These are phyloP conservation scores for Alosa sapidissima DNA, from an alignment of 2,797 vertebrate genomes.

Conservation along the genomic window DNA sequence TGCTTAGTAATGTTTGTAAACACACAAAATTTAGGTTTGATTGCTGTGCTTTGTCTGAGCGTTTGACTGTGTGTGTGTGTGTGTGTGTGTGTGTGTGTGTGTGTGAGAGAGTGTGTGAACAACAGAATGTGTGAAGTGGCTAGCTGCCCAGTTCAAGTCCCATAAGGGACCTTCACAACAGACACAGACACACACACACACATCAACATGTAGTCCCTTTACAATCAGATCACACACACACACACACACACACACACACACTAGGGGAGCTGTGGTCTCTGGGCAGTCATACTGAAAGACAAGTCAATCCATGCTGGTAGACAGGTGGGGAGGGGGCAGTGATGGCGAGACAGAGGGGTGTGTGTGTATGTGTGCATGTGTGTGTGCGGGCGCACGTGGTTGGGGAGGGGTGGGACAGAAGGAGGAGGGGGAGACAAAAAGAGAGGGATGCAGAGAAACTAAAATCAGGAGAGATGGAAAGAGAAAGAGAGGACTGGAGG, in stretches of 20 bases:
- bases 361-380: not conserved
- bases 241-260: constrained; percentile 20
- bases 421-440: not conserved
- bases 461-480: not conserved
- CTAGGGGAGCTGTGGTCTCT: constrained; percentile 63
- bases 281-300: constrained; percentile 63
- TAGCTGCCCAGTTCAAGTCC: not conserved
- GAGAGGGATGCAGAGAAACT: not conserved
- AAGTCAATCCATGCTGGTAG: constrained; percentile 61
- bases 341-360: not conserved
- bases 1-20: too few relatives aligned
- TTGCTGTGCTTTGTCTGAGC: not conserved
- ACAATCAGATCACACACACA: not conserved
- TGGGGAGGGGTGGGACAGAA: not conserved
- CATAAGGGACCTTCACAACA: not conserved
- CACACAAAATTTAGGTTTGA: too few relatives aligned
- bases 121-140: not conserved
- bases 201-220: not conserved
- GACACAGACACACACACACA: not conserved
- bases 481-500: too few relatives aligned
- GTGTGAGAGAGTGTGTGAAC: not conserved
- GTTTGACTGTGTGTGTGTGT: constrained; percentile 31
- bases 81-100: constrained; percentile 45
- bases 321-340: not conserved
- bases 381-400: too few relatives aligned